These are phyloP conservation scores for Atrichornis clamosus DNA, from an alignment of 2,113 vertebrate species.

Conservation along the genomic window DNA sequence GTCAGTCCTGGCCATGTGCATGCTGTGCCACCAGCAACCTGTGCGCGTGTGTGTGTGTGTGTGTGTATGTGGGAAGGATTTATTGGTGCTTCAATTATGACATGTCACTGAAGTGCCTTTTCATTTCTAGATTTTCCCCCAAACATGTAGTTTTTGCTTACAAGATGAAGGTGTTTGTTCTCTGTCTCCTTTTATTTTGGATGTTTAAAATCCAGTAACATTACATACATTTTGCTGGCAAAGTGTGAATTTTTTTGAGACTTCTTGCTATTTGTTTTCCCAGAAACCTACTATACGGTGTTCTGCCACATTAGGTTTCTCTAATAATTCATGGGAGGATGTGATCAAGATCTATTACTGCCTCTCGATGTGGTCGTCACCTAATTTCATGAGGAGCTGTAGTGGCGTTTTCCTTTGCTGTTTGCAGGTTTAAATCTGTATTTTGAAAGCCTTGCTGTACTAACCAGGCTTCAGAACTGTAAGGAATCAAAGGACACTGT, in stretches of 20 bases:
- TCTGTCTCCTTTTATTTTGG: not conserved
- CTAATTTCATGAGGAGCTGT: not conserved
- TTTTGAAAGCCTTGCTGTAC: not conserved
- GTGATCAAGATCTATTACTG: conserved; percentile 64
- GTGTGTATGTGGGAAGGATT: not conserved
- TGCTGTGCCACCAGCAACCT: not conserved
- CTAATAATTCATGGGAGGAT: conserved; percentile 58
- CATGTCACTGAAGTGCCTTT: not conserved
- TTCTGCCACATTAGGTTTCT: conserved; percentile 66
- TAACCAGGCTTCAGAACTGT: not conserved
- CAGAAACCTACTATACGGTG: conserved; percentile 1
- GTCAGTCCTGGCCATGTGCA: not conserved
- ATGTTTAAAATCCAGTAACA: not conserved
- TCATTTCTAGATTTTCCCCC: not conserved
- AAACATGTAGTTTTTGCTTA: not conserved
- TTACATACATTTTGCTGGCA: not conserved
- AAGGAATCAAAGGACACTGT: not conserved
- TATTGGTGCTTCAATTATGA: not conserved
- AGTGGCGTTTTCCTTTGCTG: not conserved
- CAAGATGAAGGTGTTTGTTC: not conserved
- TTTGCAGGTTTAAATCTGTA: conserved; percentile 23
- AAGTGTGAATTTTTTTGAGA: not conserved
- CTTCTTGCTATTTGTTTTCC: conserved; percentile 8
- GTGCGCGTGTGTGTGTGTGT: not conserved
- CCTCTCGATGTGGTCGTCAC: not conserved